Base-by-base conservation (phyloP, 2,113 vertebrate species). In the Gnathonemus longibarbis region DNA sequence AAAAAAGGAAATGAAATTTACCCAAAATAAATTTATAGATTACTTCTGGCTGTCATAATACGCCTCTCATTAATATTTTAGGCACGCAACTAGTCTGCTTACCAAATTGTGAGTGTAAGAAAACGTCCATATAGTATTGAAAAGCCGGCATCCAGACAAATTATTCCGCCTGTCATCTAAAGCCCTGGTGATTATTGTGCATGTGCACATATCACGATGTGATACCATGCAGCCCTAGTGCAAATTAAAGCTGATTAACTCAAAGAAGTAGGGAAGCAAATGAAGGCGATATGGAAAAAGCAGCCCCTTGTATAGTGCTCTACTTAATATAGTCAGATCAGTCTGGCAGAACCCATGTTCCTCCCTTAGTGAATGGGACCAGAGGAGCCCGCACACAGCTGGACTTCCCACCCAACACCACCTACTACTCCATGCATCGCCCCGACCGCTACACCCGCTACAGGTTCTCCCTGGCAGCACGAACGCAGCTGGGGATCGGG, bases 371-470 rank as follows among this genome's bases (percentile, higher is more conserved):
- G 94, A 99, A 99, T 0, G 96, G 97, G 48, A 96, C 96, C 92
- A 95, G 96, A 90, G 92, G 92, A 83, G 97, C 97, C 84, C 95
- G 96, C 92, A 91, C 93, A 90, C 91, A 94, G 90, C 91, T 96
- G 24, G 97, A 95, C 93, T 95, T 99, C 90, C 96, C 95, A 88
- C 96, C 97, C 84, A 99, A 99, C 52, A 95, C 96, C 91, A 98
- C 98, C 7, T 97, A 94, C 91, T 99, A 97, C 96, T 97, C 96
- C 0, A 21, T 99, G 91, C 96, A 96, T 27, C 96, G 98, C 91
- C 96, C 94, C 0, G 98, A 99, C 93, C 97, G 98, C 21, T 97
- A 98, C 93, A 98, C 98, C 0, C 97, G 97, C 42, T 99, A 99
- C 84, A 96, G 96, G 91, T 98, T 99, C 92, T 94, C 95, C 4